phyloP scores from a whole-genome alignment of 2,797 vertebrate genomes.

The Tenualosa thibaudeaui region DNA sequence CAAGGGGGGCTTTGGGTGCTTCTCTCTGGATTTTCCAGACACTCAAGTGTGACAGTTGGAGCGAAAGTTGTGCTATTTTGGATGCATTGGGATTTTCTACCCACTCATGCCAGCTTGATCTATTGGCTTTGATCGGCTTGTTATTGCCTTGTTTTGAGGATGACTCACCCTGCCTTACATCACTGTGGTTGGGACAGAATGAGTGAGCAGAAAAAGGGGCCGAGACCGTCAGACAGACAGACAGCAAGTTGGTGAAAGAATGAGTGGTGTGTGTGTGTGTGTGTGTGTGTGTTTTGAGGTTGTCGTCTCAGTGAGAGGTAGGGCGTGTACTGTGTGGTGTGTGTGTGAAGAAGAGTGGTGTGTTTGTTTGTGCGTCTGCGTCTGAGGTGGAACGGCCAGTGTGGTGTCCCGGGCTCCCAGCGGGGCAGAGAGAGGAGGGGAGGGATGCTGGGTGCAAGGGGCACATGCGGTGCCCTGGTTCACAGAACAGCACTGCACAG shows the following conservation, averaged over 20 bases:
- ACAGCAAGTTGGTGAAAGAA: background rate
- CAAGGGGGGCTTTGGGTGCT: background rate
- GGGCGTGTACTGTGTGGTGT: background rate
- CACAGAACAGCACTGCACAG: background rate
- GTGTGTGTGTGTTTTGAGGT: background rate
- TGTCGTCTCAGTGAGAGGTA: background rate
- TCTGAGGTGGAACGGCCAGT: background rate
- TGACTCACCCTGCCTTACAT: background rate
- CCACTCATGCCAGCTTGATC: background rate
- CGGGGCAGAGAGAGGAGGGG: no score
- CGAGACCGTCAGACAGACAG: background rate
- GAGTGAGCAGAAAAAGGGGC: background rate
- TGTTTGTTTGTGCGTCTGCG: constrained; percentile 4
- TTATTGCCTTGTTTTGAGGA: background rate
- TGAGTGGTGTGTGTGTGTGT: background rate
- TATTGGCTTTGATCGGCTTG: constrained; percentile 18
- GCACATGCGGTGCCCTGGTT: background rate
- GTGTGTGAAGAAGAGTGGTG: background rate
- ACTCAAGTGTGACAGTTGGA: background rate
- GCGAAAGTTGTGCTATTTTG: background rate
- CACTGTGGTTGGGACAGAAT: background rate
- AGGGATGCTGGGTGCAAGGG: background rate
- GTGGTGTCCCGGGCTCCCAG: background rate
- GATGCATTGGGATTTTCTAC: constrained; percentile 8
- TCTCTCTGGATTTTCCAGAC: background rate